Evolutionary conservation across 2,113 vertebrate genomes (phyloP).

Genomic region (Phaethon lepturus): DNA sequence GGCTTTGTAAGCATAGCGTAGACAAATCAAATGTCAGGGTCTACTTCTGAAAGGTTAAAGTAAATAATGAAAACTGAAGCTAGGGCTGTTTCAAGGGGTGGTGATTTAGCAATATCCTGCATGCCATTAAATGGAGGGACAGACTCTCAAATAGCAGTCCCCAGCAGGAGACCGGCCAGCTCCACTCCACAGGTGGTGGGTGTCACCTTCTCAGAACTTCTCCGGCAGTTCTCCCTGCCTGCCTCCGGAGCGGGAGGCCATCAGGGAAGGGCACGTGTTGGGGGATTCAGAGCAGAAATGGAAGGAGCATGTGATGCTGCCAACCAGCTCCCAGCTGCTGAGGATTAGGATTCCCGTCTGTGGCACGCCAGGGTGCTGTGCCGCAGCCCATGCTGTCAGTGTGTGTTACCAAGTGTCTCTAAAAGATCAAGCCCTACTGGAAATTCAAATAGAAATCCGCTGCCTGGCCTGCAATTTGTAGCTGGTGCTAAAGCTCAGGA

Average conservation of each 20-base stretch:
- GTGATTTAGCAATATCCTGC: background rate
- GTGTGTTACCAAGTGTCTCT: background rate
- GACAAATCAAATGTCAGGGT: background rate
- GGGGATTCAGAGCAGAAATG: background rate
- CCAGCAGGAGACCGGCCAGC: background rate
- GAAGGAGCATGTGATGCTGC: background rate
- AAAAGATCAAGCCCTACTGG: background rate
- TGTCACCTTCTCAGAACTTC: background rate
- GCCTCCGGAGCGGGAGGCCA: fast-evolving
- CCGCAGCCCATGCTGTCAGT: background rate
- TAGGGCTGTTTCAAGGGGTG: background rate
- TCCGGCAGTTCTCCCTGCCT: background rate
- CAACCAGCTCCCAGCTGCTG: background rate
- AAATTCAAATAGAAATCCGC: background rate
- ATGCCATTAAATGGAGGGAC: background rate
- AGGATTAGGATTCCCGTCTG: background rate
- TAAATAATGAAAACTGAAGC: background rate
- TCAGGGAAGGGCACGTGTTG: background rate
- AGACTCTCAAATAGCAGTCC: background rate
- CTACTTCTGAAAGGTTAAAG: background rate
- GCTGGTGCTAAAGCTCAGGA: background rate
- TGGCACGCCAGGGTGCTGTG: background rate
- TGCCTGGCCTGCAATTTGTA: background rate
- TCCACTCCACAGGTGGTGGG: background rate
- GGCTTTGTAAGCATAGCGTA: background rate